Base-by-base conservation (phyloP, 2,888 invertebrate species). In the Lepidocyrtinus sp. region DNA sequence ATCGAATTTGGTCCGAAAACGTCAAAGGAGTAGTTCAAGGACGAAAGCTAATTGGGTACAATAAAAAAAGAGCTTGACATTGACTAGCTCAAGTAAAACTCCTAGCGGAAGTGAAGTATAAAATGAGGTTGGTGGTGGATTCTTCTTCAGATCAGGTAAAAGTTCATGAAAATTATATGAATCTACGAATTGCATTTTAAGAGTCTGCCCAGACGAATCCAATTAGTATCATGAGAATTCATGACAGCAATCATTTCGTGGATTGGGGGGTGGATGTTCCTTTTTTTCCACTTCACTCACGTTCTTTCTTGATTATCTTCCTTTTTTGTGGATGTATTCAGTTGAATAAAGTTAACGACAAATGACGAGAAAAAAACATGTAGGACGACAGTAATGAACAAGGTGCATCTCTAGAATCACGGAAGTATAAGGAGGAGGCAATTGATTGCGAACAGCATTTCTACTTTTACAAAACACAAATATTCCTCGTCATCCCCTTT, bases 271-370 rank as follows among this genome's bases (percentile, higher is more conserved):
- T n/a, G 7, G 55, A 55, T 55, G 55, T n/a, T 5, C 55, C 55
- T 55, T 55, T 36, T n/a, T 55, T 55, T 55, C 55, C 55, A 55
- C 55, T n/a, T 55, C 55, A 55, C 55, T 55, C 55, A 55, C 55
- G 55, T 55, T n/a, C 55, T 55, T 55, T 17, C 17, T 55, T 55
- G 55, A 55, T 55, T 55, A 55, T n/a, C 55, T 55, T n/a, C 55
- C 17, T n/a, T 17, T 7, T 7, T 55, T 55, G n/a, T n/a, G 17
- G 55, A 55, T 55, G 55, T 55, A 55, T 55, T 55, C 55, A 55
- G 55, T 17, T 55, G 55, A 17, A 55, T 55, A 55, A 55, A 55
- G 55, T 55, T 55, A 55, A 55, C 55, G 55, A 55, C 55, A 17
- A 55, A 7, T 55, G 17, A 55, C 55, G 17, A 55, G 55, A n/a